Evolutionary conservation across 1,140 invertebrate species (phyloP).

Genomic region (Polypedilum vanderplanki): DNA sequence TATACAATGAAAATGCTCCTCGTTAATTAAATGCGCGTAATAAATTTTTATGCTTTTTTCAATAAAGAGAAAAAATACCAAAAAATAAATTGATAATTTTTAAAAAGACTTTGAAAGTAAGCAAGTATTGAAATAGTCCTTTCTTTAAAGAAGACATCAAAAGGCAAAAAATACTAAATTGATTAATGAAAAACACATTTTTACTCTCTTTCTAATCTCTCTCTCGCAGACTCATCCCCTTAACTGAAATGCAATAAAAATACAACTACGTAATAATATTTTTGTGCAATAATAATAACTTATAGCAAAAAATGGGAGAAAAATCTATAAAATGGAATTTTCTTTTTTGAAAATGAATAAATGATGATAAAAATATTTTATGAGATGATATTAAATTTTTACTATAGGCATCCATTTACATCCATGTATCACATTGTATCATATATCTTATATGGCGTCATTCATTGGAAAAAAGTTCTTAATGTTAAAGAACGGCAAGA

Average conservation of each 20-base stretch:
- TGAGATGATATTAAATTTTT: constrained; percentile 11
- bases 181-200: too few species aligned
- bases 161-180: too few species aligned
- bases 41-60: background rate
- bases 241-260: too few species aligned
- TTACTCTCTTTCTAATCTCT: too few species aligned
- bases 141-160: too few species aligned
- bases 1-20: too few species aligned
- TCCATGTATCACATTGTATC: background rate
- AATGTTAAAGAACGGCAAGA: background rate
- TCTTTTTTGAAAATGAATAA: background rate
- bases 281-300: constrained; percentile 19
- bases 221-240: too few species aligned
- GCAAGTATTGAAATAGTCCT: too few species aligned
- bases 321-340: background rate
- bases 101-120: background rate
- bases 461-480: background rate
- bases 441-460: background rate
- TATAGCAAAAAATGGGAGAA: background rate
- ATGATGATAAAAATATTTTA: constrained; percentile 20
- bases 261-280: constrained; percentile 7
- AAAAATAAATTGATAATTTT: background rate
- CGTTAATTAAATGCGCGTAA: background rate
- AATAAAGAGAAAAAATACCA: background rate
- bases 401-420: background rate